A percentile compares a stretch with the other conserved stretches of the same genome.
These are phyloP conservation scores for Danio jaintianensis DNA, from an alignment of 2,797 vertebrate species.

Conservation along the genomic window DNA sequence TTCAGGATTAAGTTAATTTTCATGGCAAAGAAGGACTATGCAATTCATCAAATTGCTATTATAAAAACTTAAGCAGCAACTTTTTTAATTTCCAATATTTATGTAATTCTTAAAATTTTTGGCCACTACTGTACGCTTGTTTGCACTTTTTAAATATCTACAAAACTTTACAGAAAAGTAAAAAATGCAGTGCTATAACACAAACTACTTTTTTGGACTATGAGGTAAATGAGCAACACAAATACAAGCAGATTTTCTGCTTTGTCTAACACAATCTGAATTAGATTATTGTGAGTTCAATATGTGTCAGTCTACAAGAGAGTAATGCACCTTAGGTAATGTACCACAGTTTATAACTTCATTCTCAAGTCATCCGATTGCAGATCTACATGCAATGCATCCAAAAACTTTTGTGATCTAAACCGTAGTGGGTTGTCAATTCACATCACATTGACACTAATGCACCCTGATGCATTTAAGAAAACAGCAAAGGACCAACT, in stretches of 20 bases:
- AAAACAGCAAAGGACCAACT: neutral
- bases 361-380: neutral
- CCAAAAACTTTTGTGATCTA: neutral
- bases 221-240: neutral
- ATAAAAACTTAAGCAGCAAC: too few relatives aligned
- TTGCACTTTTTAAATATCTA: too few relatives aligned
- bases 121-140: too few relatives aligned
- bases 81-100: too few relatives aligned
- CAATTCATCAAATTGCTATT: too few relatives aligned
- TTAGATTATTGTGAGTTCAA: neutral
- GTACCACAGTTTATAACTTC: neutral
- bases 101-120: too few relatives aligned
- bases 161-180: neutral
- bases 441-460: neutral
- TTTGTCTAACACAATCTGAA: neutral
- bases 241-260: neutral
- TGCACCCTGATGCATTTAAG: neutral
- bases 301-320: neutral
- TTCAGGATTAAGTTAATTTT: too few relatives aligned
- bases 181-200: too few relatives aligned
- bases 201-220: neutral
- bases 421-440: neutral
- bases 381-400: neutral
- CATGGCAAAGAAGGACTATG: too few relatives aligned
- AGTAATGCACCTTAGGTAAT: neutral